These are phyloP conservation scores for Bombus terrestris DNA, from an alignment of 1,140 invertebrate genomes.

Conservation along the genomic window DNA sequence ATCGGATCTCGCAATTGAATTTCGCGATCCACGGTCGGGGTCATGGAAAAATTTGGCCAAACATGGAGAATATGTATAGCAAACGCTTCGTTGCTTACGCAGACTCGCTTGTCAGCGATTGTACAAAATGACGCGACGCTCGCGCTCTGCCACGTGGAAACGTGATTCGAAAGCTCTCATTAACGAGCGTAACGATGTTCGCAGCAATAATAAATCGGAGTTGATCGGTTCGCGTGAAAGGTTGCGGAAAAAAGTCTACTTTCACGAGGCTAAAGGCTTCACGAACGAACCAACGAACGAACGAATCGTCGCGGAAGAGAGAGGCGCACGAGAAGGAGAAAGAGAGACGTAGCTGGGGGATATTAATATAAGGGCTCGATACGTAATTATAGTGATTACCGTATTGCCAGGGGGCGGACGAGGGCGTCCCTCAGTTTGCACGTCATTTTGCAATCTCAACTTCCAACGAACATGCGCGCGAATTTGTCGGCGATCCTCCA, in stretches of 20 bases:
- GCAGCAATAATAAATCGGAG: conserved; percentile 67
- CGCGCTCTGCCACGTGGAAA: not conserved
- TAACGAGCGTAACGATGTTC: conserved; percentile 52
- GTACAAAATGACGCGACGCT: too few species aligned
- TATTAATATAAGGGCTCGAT: conserved; percentile 83
- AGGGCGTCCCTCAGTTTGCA: conserved; percentile 82
- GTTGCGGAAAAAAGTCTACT: conserved; percentile 65
- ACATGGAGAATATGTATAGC: not conserved
- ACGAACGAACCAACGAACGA: conserved; percentile 47
- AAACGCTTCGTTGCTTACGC: not conserved
- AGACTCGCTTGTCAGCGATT: not conserved
- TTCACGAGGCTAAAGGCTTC: conserved; percentile 60
- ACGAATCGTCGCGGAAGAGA: conserved; percentile 54
- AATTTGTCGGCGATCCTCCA: conserved; percentile 74
- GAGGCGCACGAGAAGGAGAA: conserved; percentile 43
- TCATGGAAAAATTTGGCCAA: not conserved
- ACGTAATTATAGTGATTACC: conserved; percentile 83
- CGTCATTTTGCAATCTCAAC: conserved; percentile 82
- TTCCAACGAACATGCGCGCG: conserved; percentile 76
- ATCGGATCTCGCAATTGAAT: conserved; percentile 75
- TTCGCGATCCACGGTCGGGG: conserved; percentile 32
- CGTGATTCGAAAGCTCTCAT: conserved; percentile 39
- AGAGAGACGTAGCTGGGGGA: conserved; percentile 78
- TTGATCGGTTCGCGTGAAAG: conserved; percentile 69
- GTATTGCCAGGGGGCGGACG: conserved; percentile 82